phyloP scores from a whole-genome alignment of 2,113 vertebrate species.

The Pitta sordida region DNA sequence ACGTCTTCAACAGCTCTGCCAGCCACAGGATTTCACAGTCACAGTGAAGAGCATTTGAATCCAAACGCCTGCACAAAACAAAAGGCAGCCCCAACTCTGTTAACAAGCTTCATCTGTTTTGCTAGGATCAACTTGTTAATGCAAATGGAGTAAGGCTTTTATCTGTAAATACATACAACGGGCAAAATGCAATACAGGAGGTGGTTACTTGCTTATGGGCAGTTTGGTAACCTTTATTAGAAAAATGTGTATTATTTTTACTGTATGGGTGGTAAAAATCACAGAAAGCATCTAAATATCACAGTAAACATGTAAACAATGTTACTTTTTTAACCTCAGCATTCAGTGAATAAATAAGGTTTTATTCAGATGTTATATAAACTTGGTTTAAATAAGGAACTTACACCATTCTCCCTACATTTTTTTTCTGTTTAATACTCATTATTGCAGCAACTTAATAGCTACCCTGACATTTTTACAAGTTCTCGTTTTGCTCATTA shows the following conservation, averaged over 20 bases:
- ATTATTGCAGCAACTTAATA: background rate
- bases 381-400: background rate
- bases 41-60: slow-evolving; percentile 92
- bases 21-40: slow-evolving; percentile 97
- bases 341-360: background rate
- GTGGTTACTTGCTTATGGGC: background rate
- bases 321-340: background rate
- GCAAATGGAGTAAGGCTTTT: background rate
- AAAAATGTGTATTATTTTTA: background rate
- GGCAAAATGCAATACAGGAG: background rate
- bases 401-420: background rate
- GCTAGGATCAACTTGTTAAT: background rate
- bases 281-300: background rate
- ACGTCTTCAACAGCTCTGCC: slow-evolving; percentile 89
- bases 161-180: background rate
- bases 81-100: background rate
- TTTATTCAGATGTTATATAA: background rate
- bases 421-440: background rate
- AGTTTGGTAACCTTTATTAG: background rate
- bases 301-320: background rate
- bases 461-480: background rate
- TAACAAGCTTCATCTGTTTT: background rate
- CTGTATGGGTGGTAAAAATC: background rate
- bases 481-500: background rate
- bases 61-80: slow-evolving; percentile 81